A percentile compares a stretch with the other conserved stretches of the same genome.
These are phyloP conservation scores for Papilio glaucus DNA, from an alignment of 1,140 invertebrate genomes.

Conservation along the genomic window DNA sequence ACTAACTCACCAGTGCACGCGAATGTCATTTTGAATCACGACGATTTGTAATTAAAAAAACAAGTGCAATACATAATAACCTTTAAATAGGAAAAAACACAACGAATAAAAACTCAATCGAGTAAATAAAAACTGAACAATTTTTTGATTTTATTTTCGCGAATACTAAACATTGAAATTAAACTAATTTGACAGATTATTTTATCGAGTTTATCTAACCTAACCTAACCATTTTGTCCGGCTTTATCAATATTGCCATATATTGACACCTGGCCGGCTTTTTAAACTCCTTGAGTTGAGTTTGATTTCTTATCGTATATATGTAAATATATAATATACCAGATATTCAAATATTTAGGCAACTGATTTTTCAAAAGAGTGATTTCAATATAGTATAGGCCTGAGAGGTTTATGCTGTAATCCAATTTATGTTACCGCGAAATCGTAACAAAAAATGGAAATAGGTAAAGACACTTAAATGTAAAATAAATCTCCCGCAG, in stretches of 20 bases:
- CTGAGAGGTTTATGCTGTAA: neutral
- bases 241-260: no score
- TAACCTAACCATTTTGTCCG: no score
- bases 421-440: neutral
- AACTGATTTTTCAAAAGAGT: neutral
- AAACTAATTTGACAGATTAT: no score
- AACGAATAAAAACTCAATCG: neutral
- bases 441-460: constrained; percentile 3
- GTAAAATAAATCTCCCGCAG: constrained; percentile 10
- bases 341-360: no score
- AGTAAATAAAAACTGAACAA: neutral
- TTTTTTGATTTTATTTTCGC: no score
- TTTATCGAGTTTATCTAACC: no score
- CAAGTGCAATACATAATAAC: neutral
- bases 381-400: no score
- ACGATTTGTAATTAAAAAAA: constrained; percentile 6
- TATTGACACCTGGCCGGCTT: no score
- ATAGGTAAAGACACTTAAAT: constrained; percentile 16
- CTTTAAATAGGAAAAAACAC: neutral
- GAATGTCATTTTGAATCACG: neutral
- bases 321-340: no score
- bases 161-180: no score
- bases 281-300: no score
- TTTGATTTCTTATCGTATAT: no score
- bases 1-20: neutral